These are phyloP conservation scores for Petrolisthes manimaculis DNA, from an alignment of 2,888 invertebrate genomes.

Conservation along the genomic window DNA sequence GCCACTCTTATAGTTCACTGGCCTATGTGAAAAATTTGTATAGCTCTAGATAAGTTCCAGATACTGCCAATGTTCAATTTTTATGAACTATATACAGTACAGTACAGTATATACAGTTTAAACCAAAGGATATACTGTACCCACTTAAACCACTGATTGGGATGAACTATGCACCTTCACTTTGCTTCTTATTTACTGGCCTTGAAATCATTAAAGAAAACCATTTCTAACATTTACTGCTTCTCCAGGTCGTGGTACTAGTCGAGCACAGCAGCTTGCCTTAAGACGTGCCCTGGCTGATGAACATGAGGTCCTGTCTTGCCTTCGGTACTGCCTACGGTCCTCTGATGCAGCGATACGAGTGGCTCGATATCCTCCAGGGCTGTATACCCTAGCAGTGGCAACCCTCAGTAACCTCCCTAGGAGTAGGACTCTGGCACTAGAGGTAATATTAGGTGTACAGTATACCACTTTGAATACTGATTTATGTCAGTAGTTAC, in stretches of 20 bases:
- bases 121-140: too few relatives aligned
- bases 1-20: too few relatives aligned
- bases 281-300: constrained; percentile 83
- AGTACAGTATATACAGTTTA: background rate
- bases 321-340: constrained; percentile 83
- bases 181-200: too few relatives aligned
- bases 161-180: too few relatives aligned
- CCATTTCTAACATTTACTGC: background rate
- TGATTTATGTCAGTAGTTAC: too few relatives aligned
- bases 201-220: too few relatives aligned
- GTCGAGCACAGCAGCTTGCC: constrained; percentile 73
- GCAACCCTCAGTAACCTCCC: constrained; percentile 70
- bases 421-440: constrained; percentile 75
- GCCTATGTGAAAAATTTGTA: too few relatives aligned
- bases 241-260: constrained; percentile 50
- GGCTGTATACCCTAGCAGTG: constrained; percentile 74
- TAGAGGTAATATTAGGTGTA: constrained; percentile 78
- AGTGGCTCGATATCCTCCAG: constrained; percentile 82
- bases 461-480: too few relatives aligned
- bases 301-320: constrained; percentile 90
- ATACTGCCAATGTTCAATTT: background rate
- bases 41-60: too few relatives aligned
- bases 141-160: too few relatives aligned
- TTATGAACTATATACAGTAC: background rate
- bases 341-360: constrained; percentile 84